A percentile compares a stretch with the other conserved stretches of the same genome.
These are phyloP conservation scores for Bellardia pandia DNA, from an alignment of 2,888 invertebrate genomes.

Conservation along the genomic window DNA sequence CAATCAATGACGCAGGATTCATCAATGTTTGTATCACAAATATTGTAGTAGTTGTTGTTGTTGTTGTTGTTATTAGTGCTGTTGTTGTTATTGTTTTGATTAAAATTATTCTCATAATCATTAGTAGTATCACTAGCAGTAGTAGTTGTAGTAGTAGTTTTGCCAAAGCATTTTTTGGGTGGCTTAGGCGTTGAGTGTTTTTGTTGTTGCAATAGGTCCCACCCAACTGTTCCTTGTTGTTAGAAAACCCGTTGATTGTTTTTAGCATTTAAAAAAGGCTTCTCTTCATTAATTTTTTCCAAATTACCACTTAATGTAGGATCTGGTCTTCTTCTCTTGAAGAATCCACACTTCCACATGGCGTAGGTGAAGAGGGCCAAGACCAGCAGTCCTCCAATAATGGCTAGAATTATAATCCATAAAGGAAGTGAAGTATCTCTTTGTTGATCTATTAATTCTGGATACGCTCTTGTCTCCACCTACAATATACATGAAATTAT, in stretches of 20 bases:
- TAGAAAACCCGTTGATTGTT: slow-evolving; percentile 81
- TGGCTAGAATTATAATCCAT: slow-evolving; percentile 94
- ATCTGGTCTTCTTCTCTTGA: slow-evolving; percentile 93
- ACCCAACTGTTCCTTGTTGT: slow-evolving; percentile 83
- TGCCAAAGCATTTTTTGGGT: slow-evolving; percentile 72
- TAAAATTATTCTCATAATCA: slow-evolving; percentile 73
- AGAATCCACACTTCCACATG: slow-evolving; percentile 95
- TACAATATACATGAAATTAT: slow-evolving; percentile 81
- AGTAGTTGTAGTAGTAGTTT: slow-evolving; percentile 52
- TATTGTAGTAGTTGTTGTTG: slow-evolving; percentile 50
- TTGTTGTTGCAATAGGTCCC: slow-evolving; percentile 79
- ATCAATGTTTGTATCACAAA: slow-evolving; percentile 58
- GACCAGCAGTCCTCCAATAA: slow-evolving; percentile 92
- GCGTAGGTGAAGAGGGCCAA: slow-evolving; percentile 91
- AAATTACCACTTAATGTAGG: slow-evolving; percentile 92
- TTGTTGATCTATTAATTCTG: slow-evolving; percentile 90
- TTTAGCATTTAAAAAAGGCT: slow-evolving; percentile 85
- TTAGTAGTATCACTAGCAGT: slow-evolving; percentile 58
- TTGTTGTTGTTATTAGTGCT: slow-evolving; percentile 72
- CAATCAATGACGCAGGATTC: slow-evolving; percentile 69
- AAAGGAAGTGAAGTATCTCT: slow-evolving; percentile 90
- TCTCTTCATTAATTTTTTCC: slow-evolving; percentile 90
- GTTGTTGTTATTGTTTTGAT: slow-evolving; percentile 71
- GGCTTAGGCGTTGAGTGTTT: slow-evolving; percentile 71
- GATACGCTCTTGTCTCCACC: slow-evolving; percentile 93